A percentile compares a stretch with the other conserved stretches of the same genome.
phyloP scores from a whole-genome alignment of 2,113 vertebrate species.

The Nannobrachium achirus region DNA sequence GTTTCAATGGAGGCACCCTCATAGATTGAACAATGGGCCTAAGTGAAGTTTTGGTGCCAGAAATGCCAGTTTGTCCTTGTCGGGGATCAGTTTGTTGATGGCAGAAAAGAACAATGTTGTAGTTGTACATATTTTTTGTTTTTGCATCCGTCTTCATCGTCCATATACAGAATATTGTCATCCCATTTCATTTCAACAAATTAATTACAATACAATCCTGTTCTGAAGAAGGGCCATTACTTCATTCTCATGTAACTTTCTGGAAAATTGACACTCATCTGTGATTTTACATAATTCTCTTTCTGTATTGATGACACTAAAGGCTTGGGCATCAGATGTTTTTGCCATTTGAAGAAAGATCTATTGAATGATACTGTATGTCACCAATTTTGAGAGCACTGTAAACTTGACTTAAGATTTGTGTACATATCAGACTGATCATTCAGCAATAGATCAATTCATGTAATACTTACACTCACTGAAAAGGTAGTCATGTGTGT shows the following conservation, averaged over 20 bases:
- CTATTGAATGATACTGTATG: background rate
- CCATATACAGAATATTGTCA: background rate
- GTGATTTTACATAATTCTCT: background rate
- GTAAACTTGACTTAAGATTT: background rate
- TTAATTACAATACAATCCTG: background rate
- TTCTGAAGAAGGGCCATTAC: background rate
- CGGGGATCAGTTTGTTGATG: background rate
- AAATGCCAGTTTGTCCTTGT: background rate
- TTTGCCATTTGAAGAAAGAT: background rate
- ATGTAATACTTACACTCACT: background rate
- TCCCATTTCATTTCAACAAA: background rate
- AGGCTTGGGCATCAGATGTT: background rate
- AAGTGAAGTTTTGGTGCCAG: background rate
- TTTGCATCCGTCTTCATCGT: background rate
- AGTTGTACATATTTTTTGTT: background rate
- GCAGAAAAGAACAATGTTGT: background rate
- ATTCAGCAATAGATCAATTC: no score
- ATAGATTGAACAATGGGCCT: background rate
- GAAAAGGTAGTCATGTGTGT: background rate
- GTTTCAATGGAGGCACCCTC: background rate
- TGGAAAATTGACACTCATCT: background rate
- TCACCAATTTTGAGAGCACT: background rate
- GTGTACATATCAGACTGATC: background rate
- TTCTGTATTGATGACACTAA: background rate
- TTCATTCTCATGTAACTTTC: background rate